These are phyloP conservation scores for Tupaia tana DNA, from an alignment of 2,113 vertebrate genomes.

Conservation along the genomic window DNA sequence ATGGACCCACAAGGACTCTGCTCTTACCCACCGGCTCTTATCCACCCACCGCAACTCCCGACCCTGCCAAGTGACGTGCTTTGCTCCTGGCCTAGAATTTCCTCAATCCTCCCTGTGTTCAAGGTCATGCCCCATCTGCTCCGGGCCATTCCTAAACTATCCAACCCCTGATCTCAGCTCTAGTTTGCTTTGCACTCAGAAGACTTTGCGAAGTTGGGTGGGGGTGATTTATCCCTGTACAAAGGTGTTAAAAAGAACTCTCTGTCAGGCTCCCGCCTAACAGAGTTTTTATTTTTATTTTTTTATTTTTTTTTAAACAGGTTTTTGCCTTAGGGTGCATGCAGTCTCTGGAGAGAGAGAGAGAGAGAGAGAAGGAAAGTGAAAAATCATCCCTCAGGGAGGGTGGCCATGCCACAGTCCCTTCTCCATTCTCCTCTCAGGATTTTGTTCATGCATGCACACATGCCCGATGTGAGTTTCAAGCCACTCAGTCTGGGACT, in stretches of 20 bases:
- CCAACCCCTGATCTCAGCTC: neutral
- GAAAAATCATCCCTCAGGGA: too few species aligned
- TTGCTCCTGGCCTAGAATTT: neutral
- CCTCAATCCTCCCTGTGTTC: neutral
- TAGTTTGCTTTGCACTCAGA: neutral
- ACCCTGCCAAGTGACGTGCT: neutral
- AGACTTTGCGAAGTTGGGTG: neutral
- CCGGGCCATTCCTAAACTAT: neutral
- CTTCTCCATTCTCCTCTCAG: too few species aligned
- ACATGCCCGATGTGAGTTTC: too few species aligned
- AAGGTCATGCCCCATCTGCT: neutral
- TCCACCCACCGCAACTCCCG: rapidly evolving
- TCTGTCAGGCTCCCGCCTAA: neutral
- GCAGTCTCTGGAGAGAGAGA: too few species aligned
- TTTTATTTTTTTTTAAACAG: too few species aligned
- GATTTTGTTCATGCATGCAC: too few species aligned
- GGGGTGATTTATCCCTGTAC: neutral
- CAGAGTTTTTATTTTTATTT: too few species aligned
- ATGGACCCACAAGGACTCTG: neutral
- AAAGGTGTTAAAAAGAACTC: neutral
- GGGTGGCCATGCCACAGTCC: too few species aligned
- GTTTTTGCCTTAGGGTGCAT: too few species aligned
- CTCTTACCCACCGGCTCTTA: neutral
- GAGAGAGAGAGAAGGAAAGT: too few species aligned
- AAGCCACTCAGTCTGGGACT: too few species aligned